Base-by-base conservation (phyloP, 2,888 invertebrate species). In the Plebejus melissa region DNA sequence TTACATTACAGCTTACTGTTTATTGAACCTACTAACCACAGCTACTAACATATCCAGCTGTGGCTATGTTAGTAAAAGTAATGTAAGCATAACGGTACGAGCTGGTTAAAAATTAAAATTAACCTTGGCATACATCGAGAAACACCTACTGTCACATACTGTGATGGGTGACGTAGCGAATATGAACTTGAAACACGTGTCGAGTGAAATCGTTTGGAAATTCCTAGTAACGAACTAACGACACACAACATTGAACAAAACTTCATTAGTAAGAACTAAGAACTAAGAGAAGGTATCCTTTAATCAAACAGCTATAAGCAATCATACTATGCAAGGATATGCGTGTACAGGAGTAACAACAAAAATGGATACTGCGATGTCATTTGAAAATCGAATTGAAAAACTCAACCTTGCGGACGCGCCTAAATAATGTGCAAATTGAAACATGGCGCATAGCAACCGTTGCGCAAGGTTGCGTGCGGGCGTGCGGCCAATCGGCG, bases 391-490 rank as follows among this genome's bases (percentile, higher is more conserved):
- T 74, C n/a, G 58, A 57, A 41, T n/a, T 54, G 32, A 38, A 57
- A n/a, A 46, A 74, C n/a, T 54, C 32, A 38, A 74, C 57, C 41
- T 70, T 69, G 54, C 57, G 69, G 22, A 71, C 70, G 75, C 72
- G 72, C 54, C 72, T 72, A 71, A 58, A 71, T 71, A 75, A 71
- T 71, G 38, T 58, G 71, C 71, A 75, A 75, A 58, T 75, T 75
- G 75, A 87, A 89, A 90, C 83, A 83, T 83, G 83, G 83, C 83
- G 90, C 93, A 88, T 91, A 83, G 91, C 91, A 92, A 93, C 92
- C 82, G 90, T 91, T 91, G 88, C 89, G 90, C 91, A 90, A 90
- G 91, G 90, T 91, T 91, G 90, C 84, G 86, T 85, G 85, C 88
- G 85, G 85, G 84, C 81, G 76, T 81, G 65, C 85, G 75, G 77